phyloP scores from a whole-genome alignment of 2,797 vertebrate species.

The Pristis pectinata region DNA sequence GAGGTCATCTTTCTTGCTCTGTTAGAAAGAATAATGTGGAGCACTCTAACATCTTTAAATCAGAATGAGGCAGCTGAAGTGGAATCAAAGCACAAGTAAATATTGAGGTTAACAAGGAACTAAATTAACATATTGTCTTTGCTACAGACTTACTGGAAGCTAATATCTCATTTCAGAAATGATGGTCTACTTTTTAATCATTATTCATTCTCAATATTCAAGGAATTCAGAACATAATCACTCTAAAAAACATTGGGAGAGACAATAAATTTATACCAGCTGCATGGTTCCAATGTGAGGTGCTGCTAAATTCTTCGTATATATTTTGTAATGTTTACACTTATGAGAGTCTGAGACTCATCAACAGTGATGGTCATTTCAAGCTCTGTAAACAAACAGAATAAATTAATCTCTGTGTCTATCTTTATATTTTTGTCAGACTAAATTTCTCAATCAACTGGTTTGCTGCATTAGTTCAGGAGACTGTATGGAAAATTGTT shows the following conservation, averaged over 20 bases:
- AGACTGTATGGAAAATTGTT: not conserved
- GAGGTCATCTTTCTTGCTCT: not conserved
- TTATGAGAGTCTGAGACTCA: not conserved
- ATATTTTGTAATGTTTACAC: not conserved
- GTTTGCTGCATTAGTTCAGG: not conserved
- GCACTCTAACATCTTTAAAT: not conserved
- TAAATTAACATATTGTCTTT: not conserved
- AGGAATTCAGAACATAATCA: constrained; percentile 5
- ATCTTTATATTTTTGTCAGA: not conserved
- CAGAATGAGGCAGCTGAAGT: not conserved
- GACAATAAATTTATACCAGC: not conserved
- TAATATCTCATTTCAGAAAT: not conserved
- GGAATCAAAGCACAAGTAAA: not conserved
- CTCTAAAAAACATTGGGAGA: not conserved
- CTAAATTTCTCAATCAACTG: not conserved
- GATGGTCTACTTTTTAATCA: not conserved
- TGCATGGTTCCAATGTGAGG: not conserved
- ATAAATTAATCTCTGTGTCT: not conserved
- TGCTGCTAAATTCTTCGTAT: not conserved
- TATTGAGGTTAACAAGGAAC: not conserved
- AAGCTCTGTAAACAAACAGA: not conserved
- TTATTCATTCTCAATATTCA: not conserved
- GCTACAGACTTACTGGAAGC: not conserved
- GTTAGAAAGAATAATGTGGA: not conserved
- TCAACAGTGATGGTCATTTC: not conserved